Evolutionary conservation across 1,140 invertebrate species (phyloP), one percentile per base, ranked within the genome.

Genomic region (Bombus superbus): DNA sequence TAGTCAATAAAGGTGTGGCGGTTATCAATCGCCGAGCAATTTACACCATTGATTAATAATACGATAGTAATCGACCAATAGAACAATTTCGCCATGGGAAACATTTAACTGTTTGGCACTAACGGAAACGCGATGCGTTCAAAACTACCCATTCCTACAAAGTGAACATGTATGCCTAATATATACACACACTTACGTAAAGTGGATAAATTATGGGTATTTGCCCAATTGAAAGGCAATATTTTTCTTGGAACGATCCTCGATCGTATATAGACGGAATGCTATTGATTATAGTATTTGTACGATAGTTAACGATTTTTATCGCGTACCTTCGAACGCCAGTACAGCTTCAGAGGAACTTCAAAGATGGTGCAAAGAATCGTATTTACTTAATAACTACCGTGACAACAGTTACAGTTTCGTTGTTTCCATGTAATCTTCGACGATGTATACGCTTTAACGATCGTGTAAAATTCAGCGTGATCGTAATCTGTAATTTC

Each of bases 61-160:
- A 72, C 38, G n/a, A 42, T 71, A 44, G 18, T 64, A 8, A 59
- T n/a, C 47, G 35, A 81, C 32, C 42, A 73, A 59, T 72, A 35
- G 42, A 80, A 13, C 44, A 71, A 72, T 73, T 42, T 74, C 38
- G n/a, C 18, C 47, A 40, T 57, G 64, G n/a, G 22, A 73, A 62
- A 44, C n/a, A 10, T 28, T 81, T 73, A 57, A 62, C 38, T 72
- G 71, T 35, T 53, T 73, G 80, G n/a, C 53, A 81, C 80, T 74
- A 35, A 81, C 15, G 40, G 18, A 8, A 81, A 62, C 38, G 47
- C 47, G 73, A 35, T 53, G 47, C 38, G 66, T 47, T 81, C 47
- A 81, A 81, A 73, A 72, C 38, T 81, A 44, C 64, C 47, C 44
- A 53, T 73, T 73, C 59, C 53, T 22, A 18, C 40, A 4, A 42